Conservation (phyloP, 2,888 invertebrate species). For the Xylota segnis region DNA sequence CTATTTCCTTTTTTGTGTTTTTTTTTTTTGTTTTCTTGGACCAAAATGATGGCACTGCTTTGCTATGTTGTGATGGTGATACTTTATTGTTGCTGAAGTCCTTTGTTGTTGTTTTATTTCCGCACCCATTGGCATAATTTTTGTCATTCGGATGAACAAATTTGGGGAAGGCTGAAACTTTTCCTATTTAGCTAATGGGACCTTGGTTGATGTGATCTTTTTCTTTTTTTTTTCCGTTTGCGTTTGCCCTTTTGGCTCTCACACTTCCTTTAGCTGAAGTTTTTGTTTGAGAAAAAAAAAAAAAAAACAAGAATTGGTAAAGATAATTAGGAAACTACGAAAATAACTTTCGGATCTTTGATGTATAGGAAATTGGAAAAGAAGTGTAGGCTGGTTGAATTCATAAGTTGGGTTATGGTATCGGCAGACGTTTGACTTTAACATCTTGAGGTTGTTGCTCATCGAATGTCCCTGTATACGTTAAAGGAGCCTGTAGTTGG, state of each 20-base stretch:
- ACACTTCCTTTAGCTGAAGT: constrained; percentile 14
- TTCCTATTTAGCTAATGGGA: constrained; percentile 74
- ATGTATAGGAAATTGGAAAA: constrained; percentile 34
- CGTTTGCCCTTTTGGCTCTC: constrained; percentile 11
- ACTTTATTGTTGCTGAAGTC: constrained; percentile 11
- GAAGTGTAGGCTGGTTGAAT: neutral
- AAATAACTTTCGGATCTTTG: constrained; percentile 52
- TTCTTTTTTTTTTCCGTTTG: constrained; percentile 16
- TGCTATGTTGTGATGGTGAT: neutral
- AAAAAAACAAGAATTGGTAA: constrained; percentile 23
- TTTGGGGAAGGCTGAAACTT: constrained; percentile 65
- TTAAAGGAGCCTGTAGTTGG: too few relatives aligned
- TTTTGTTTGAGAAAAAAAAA: constrained; percentile 21
- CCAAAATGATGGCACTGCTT: neutral
- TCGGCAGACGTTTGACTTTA: neutral
- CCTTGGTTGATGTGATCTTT: constrained; percentile 61
- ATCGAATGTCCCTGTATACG: too few relatives aligned
- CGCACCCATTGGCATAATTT: constrained; percentile 60
- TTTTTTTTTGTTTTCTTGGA: too few relatives aligned
- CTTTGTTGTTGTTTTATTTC: constrained; percentile 53
- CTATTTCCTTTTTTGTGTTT: neutral
- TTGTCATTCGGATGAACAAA: constrained; percentile 56
- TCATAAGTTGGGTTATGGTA: constrained; percentile 1
- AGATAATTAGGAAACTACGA: constrained; percentile 66
- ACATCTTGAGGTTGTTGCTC: neutral